Evolutionary conservation across 2,797 vertebrate genomes (phyloP), one percentile per base, ranked within the genome.

Genomic region (Mormyrops attenuatus): DNA sequence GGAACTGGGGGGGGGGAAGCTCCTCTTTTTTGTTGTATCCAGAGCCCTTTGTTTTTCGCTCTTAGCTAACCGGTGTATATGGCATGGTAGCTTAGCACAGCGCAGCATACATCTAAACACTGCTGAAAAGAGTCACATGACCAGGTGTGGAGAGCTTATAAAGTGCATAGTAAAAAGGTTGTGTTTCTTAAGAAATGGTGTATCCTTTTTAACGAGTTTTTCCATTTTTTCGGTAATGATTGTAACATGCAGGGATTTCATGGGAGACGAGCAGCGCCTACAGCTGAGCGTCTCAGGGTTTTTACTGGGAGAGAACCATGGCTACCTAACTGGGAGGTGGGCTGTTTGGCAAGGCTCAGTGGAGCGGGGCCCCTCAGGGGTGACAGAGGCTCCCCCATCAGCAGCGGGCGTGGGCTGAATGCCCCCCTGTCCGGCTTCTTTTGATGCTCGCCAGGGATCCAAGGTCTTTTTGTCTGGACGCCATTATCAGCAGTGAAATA

Each of bases 391-490:
- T 69, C 1, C 15, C 73, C 73, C 73, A 3, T 47, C 73, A n/a
- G 41, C 73, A 80, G 41, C 73, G 17, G 38, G 73, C 73, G 6
- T 20, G 34, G 34, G 55, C 89, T 90, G 91, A 91, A 94, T 88
- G 90, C 88, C 66, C 63, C 26, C 85, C 82, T 82, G 84, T 34
- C 82, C 52, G 20, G 49, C 86, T 47, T 38, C 34, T 34, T 55
- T 87, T 87, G 52, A 60, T 57, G 53, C 52, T 60, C 30, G 5
- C 53, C 52, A 87, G 34, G 85, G 50, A 57, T 87, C 84, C 26
- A 2, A 30, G 89, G 47, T 89, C 86, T 89, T 89, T 93, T 88
- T 89, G 17, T 87, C 92, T 88, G 88, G 91, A 90, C 3, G 90
- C 49, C 77, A 89, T 3, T 69, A 47, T 60, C 84, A 66, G 15